phyloP scores from a whole-genome alignment of 2,797 vertebrate species.

The Onychomys arenicola region DNA sequence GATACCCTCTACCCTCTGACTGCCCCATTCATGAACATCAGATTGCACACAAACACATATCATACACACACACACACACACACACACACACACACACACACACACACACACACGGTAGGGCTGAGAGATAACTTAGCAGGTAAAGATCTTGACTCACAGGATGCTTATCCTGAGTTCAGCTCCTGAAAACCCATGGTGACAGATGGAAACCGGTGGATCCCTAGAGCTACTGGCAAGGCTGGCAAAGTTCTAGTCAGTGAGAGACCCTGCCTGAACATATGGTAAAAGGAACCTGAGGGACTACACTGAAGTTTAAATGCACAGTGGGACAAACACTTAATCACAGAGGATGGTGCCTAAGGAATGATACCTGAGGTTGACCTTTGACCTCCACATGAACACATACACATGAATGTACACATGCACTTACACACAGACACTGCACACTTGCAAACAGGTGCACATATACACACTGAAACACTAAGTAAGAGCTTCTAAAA shows the following conservation, averaged over 20 bases:
- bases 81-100: neutral
- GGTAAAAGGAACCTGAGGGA: neutral
- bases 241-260: neutral
- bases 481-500: neutral
- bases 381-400: neutral
- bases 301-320: neutral
- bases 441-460: neutral
- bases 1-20: neutral
- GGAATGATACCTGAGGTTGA: neutral
- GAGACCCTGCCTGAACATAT: neutral
- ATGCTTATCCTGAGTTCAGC: neutral
- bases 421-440: neutral
- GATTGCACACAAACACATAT: neutral
- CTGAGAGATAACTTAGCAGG: neutral
- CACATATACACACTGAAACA: neutral
- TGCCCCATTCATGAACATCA: neutral
- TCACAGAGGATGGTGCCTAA: neutral
- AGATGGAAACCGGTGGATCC: neutral
- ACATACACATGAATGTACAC: neutral
- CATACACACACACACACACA: neutral
- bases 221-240: neutral
- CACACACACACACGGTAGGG: neutral
- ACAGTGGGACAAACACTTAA: neutral
- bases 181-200: neutral
- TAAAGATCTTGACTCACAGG: neutral